Evolutionary conservation across 2,797 vertebrate species (phyloP).

Genomic region (Myotis vivesi): DNA sequence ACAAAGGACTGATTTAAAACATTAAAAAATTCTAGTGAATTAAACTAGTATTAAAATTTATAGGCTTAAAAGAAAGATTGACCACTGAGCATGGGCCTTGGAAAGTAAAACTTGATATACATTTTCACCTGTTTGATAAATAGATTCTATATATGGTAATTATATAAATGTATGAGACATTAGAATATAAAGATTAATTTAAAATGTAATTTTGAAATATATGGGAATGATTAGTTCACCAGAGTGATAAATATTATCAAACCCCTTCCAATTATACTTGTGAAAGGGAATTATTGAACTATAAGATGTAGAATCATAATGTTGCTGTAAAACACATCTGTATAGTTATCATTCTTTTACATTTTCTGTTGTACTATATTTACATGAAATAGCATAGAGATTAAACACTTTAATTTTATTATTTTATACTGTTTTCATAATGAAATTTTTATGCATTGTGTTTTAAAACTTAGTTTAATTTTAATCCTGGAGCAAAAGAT

Average conservation of each 20-base stretch:
- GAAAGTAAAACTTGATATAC: conserved; percentile 53
- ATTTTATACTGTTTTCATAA: conserved; percentile 38
- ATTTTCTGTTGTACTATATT: conserved; percentile 39
- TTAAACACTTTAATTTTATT: conserved; percentile 2
- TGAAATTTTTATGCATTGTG: conserved; percentile 27
- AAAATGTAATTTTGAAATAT: conserved; percentile 45
- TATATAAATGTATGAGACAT: neutral
- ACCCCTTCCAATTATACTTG: conserved; percentile 55
- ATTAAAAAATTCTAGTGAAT: conserved; percentile 61
- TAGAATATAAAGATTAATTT: conserved; percentile 21
- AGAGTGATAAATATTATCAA: conserved; percentile 17
- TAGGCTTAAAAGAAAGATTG: conserved; percentile 35
- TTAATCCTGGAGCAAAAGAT: neutral
- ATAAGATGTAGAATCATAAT: neutral
- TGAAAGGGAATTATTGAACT: conserved; percentile 12
- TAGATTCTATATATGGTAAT: conserved; percentile 45
- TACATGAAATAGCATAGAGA: conserved; percentile 41
- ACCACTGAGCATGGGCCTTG: conserved; percentile 49
- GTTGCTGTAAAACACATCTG: conserved; percentile 40
- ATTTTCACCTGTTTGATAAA: conserved; percentile 62
- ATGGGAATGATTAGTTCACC: conserved; percentile 52
- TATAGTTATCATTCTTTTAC: conserved; percentile 2
- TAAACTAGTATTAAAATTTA: conserved; percentile 49
- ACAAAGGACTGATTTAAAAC: conserved; percentile 63
- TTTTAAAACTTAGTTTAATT: conserved; percentile 54